Base-by-base conservation (phyloP, 1,140 invertebrate species). In the Calliopsis andreniformis region DNA sequence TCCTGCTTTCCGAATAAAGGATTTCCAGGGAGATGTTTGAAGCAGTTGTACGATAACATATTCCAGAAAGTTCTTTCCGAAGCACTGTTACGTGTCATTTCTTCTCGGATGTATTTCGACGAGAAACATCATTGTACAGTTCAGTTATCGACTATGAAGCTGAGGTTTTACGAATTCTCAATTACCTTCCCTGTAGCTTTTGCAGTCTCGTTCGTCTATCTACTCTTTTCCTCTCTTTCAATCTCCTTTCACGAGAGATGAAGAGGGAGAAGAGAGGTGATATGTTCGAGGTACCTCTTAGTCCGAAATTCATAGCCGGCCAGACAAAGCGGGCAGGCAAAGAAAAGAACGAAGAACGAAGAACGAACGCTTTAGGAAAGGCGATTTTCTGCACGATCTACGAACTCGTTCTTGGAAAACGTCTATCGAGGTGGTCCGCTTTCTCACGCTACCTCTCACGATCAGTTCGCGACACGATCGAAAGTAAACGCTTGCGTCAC, bases 311-410 rank as follows among this genome's bases (percentile, higher is more conserved):
- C 3, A n/a, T 14, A n/a, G n/a, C 0, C 6, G 42, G 61, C 16
- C 56, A 3, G 56, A 58, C 56, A 20, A 39, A 20, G 16, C 32
- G 28, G 42, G 56, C 32, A 6, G 4, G 5, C 25, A 7, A 25
- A 10, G 7, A 20, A n/a, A 10, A 14, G 1, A 47, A 12, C 39
- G 66, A n/a, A n/a, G n/a, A n/a, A n/a, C n/a, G n/a, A n/a, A n/a
- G n/a, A n/a, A n/a, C n/a, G n/a, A n/a, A n/a, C n/a, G n/a, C n/a
- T n/a, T n/a, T n/a, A n/a, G 35, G 35, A 39, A 39, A 39, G 49
- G 25, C 72, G 67, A 82, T 82, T 81, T 82, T 12, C 72, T 82
- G 80, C 80, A 82, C 80, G 80, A 82, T 80, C 51, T 23, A 43
- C 45, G 66, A 51, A 39, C n/a, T 28, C 28, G 8, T 81, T 82